Percentiles rank a stretch among this genome's conserved stretches.
These are phyloP conservation scores for Charaxes varanes DNA, from an alignment of 1,140 invertebrate species.

Conservation along the genomic window DNA sequence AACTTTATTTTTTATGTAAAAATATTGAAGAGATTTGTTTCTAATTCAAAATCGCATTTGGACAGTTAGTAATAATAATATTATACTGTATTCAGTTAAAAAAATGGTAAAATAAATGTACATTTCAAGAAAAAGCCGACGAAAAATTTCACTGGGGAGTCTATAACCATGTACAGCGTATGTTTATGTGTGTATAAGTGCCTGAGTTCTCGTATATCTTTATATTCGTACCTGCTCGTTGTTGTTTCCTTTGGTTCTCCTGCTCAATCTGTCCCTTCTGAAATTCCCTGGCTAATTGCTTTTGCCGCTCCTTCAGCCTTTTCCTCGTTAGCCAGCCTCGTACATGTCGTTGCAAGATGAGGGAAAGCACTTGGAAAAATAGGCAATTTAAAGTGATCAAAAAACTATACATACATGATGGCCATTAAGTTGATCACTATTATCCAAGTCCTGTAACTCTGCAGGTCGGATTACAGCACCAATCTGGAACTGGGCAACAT, in stretches of 20 bases:
- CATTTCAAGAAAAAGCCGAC: too few species aligned
- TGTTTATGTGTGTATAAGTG: too few species aligned
- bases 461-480: conserved; percentile 76
- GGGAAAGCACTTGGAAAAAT: too few species aligned
- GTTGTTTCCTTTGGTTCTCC: conserved; percentile 54
- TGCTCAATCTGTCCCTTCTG: conserved; percentile 54
- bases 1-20: too few species aligned
- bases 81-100: too few species aligned
- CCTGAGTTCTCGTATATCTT: too few species aligned
- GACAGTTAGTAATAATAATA: too few species aligned
- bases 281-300: conserved; percentile 57
- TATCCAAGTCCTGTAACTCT: conserved; percentile 73
- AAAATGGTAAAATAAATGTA: too few species aligned
- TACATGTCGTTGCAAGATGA: conserved; percentile 80
- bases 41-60: too few species aligned
- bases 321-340: conserved; percentile 78
- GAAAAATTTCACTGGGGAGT: too few species aligned
- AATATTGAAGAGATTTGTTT: too few species aligned
- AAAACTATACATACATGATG: conserved; percentile 56
- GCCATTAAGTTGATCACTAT: conserved; percentile 72
- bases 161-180: too few species aligned
- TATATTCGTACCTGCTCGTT: conserved; percentile 34
- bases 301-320: conserved; percentile 59
- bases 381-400: not conserved
- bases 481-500: conserved; percentile 76